Evolutionary conservation across 2,113 vertebrate species (phyloP), one percentile per base, ranked within the genome.

Genomic region (Crypturellus undulatus): DNA sequence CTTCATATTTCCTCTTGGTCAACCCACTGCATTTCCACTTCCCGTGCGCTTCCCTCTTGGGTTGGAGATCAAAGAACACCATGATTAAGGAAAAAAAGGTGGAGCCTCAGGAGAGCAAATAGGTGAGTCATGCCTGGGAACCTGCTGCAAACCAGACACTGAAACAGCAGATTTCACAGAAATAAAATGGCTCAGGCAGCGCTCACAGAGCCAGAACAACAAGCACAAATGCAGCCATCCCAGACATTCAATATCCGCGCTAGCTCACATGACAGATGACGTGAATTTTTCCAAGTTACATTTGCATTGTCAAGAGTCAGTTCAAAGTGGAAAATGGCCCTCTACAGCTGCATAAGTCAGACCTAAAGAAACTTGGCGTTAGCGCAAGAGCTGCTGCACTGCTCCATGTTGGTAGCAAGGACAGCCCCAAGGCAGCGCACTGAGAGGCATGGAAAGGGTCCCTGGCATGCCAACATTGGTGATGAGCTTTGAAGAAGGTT

Each of bases 231-330:
- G 2, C 4, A 5, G 36, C 26, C 3, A 3, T 58, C 56, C 11
- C 54, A 51, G 52, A 8, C 0, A 0, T 2, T 4, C 3, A 0
- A 2, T 60, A 56, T n/a, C 54, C 76, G n/a, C 15, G 67, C 42
- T 8, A 20, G 24, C 52, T 77, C 0, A 0, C 54, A 14, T 60
- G 24, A 36, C 45, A 2, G 1, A 42, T 42, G 52, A 15, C 42
- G 36, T 9, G 0, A 5, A 12, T 64, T 71, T 71, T 34, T 82
- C 51, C 43, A 45, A 40, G 47, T 4, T 21, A 20, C 7, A 0
- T 63, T 83, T 63, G 30, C 20, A 9, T 22, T 26, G 81, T 47
- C 62, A 86, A 73, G 43, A 70, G 22, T 14, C 0, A 0, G 11
- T 62, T 75, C 60, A 30, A 30, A 49, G 56, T 10, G 40, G 76